phyloP scores from a whole-genome alignment of 2,888 invertebrate genomes.

The Chorisops tibialis region DNA sequence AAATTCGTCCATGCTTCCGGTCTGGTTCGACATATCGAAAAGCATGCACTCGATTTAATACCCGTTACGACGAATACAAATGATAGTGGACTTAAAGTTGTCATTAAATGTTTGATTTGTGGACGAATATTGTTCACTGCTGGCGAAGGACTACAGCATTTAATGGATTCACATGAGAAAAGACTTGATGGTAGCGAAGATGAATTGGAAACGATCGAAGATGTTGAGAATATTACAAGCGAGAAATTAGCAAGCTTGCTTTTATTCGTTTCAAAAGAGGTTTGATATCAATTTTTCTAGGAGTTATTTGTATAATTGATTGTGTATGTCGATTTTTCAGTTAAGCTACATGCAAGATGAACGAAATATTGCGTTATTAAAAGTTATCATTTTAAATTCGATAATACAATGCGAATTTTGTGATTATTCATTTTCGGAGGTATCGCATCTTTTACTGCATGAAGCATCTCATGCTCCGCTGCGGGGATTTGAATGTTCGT shows the following conservation, averaged over 20 bases:
- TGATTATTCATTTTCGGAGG: conserved; percentile 57
- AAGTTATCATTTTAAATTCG: conserved; percentile 43
- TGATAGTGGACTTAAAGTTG: conserved; percentile 40
- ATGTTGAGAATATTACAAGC: conserved; percentile 35
- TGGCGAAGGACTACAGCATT: conserved; percentile 40
- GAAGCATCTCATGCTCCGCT: conserved; percentile 45
- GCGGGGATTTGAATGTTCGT: conserved; percentile 47
- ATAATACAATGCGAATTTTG: conserved; percentile 62
- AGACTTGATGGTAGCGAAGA: conserved; percentile 35
- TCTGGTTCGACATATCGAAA: conserved; percentile 49
- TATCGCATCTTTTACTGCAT: conserved; percentile 50
- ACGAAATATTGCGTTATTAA: conserved; percentile 32
- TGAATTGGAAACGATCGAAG: conserved; percentile 29
- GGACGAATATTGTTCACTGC: conserved; percentile 45
- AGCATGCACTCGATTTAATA: conserved; percentile 48
- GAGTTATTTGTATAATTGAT: too few species aligned
- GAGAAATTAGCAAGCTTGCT: conserved; percentile 38
- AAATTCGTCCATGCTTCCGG: conserved; percentile 52
- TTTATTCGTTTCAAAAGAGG: conserved; percentile 17
- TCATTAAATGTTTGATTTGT: conserved; percentile 46
- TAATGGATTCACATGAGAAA: conserved; percentile 39
- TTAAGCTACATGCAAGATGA: conserved; percentile 34
- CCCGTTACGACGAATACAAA: conserved; percentile 36
- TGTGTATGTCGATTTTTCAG: too few species aligned
- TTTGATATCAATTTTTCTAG: too few species aligned